Conservation (phyloP, 2,113 vertebrate species). For the Pavo muticus region DNA sequence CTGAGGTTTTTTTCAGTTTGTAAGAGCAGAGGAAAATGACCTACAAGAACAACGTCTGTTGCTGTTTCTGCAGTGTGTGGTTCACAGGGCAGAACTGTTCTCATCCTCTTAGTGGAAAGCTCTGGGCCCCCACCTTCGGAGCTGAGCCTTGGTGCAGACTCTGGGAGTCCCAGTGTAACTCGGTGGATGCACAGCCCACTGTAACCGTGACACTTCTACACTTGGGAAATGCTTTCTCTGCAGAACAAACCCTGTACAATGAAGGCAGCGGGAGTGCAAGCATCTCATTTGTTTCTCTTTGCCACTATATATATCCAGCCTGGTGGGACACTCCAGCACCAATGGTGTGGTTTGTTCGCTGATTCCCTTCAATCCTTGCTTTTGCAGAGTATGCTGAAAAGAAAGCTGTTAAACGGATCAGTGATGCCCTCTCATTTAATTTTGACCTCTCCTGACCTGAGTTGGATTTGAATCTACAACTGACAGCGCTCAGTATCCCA, state of each 20-base stretch:
- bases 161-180: background rate
- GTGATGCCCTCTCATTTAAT: background rate
- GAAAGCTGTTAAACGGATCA: background rate
- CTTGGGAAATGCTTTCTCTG: background rate
- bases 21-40: background rate
- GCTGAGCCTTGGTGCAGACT: rapidly evolving
- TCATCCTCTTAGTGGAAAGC: background rate
- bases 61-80: background rate
- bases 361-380: background rate
- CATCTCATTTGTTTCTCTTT: background rate
- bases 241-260: background rate
- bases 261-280: background rate
- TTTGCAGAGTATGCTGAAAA: background rate
- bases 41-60: rapidly evolving
- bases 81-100: background rate
- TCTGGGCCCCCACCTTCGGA: background rate
- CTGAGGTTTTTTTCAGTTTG: background rate
- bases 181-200: background rate
- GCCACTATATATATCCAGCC: background rate
- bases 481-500: background rate
- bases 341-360: background rate
- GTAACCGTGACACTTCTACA: background rate
- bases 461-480: background rate
- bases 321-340: rapidly evolving
- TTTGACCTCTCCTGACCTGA: background rate